A percentile compares a stretch with the other conserved stretches of the same genome.
Conservation (phyloP, 2,113 vertebrate genomes). For the Coreoperca whiteheadi region DNA sequence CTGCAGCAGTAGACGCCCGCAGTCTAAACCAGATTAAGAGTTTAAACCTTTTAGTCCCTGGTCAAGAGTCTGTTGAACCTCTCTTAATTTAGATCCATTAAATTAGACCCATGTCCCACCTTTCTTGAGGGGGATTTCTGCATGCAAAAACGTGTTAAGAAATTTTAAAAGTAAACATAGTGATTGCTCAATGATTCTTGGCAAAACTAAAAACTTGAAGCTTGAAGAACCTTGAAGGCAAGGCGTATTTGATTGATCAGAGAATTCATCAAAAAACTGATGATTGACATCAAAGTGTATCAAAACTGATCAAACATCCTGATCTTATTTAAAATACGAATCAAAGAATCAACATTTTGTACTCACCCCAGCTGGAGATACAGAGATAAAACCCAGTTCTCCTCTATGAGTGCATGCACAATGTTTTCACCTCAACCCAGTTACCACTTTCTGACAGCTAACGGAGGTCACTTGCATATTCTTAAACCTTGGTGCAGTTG, state of each 20-base stretch:
- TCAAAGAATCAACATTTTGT: slow-evolving; percentile 9
- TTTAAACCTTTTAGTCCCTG: slow-evolving; percentile 61
- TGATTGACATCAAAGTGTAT: slow-evolving; percentile 22
- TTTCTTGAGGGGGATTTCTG: background rate
- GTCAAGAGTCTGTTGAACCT: slow-evolving; percentile 41
- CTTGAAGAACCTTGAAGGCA: background rate
- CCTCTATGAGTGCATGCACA: background rate
- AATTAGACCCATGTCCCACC: too few species aligned
- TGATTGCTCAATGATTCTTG: background rate
- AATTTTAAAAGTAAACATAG: background rate
- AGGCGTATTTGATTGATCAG: slow-evolving; percentile 22
- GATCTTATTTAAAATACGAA: slow-evolving; percentile 20
- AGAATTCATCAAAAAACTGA: background rate
- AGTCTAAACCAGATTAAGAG: slow-evolving; percentile 67
- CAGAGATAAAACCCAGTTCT: slow-evolving; percentile 18
- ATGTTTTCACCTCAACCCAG: background rate
- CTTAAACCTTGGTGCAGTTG: slow-evolving; percentile 23
- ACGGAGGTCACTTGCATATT: slow-evolving; percentile 41
- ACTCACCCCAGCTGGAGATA: background rate
- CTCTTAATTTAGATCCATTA: slow-evolving; percentile 11
- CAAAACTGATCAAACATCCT: slow-evolving; percentile 28
- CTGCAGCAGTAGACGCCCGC: slow-evolving; percentile 18
- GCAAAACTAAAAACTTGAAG: background rate
- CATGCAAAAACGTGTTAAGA: background rate
- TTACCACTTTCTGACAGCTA: slow-evolving; percentile 39